Base-by-base conservation (phyloP, 2,888 invertebrate species). In the Drosophila conformis region DNA sequence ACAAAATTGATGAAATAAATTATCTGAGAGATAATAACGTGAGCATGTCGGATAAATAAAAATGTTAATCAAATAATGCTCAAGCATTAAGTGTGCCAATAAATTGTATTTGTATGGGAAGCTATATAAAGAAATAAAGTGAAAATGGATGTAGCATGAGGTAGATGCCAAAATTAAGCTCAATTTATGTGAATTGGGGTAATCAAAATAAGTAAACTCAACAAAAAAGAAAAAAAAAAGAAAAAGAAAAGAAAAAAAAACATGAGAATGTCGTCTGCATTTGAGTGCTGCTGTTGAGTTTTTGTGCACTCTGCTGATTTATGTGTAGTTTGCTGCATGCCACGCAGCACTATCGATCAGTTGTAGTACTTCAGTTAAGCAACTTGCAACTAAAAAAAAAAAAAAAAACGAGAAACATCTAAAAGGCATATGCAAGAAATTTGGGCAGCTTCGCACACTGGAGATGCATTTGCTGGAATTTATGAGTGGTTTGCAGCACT, bases 401-500 rank as follows among this genome's bases (percentile, higher is more conserved):
- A 15, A n/a, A 10, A 46, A 5, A 21, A 25, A 15, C 8, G 15
- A 25, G 8, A 35, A 21, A 8, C 10, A 4, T 46, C 8, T 4
- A 25, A 11, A 46, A 48, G 33, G 36, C 48, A 67, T 68, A 54
- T 68, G 56, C 68, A 25, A 40, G 49, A 40, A 56, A 49, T 68
- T 49, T 29, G 15, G 27, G 11, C 46, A 46, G 48, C 36, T 36
- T 31, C 42, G 36, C 58, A 48, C 69, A 58, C 69, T 21, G 27
- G 57, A 65, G 57, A 46, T 57, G 60, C 60, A 52, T 69, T 52
- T 27, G 33, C 15, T 38, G 35, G 25, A 71, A 71, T 71, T 70
- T 71, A 64, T 59, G 56, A 56, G 59, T 54, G 60, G 21, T 57
- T 36, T 64, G 59, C 70, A 60, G 60, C 74, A 68, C 51, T 31